Percentiles rank a stretch among this genome's conserved stretches.
phyloP scores from a whole-genome alignment of 2,888 invertebrate species.

The Ypsolopha sequella region DNA sequence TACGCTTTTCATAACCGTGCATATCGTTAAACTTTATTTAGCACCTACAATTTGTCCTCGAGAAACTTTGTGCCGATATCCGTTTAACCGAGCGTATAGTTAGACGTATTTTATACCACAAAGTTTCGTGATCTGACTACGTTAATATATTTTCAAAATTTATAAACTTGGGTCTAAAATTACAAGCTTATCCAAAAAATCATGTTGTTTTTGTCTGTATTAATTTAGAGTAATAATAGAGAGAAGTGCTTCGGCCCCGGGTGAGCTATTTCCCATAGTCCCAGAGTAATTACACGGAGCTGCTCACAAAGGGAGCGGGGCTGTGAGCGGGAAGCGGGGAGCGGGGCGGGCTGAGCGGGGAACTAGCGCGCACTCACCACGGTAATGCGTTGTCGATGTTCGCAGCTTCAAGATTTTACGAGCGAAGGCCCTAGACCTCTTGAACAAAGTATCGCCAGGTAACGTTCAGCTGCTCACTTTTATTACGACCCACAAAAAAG shows the following conservation, averaged over 20 bases:
- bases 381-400: slow-evolving; percentile 30
- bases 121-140: not conserved
- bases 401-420: slow-evolving; percentile 9
- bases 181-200: too few relatives aligned
- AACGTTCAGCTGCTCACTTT: not conserved
- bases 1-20: slow-evolving; percentile 52
- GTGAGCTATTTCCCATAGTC: slow-evolving; percentile 60
- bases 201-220: slow-evolving; percentile 7
- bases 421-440: slow-evolving; percentile 2
- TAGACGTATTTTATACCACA: too few relatives aligned
- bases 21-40: slow-evolving; percentile 62
- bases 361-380: slow-evolving; percentile 11
- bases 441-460: slow-evolving; percentile 1
- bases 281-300: slow-evolving; percentile 59
- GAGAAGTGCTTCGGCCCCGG: slow-evolving; percentile 41
- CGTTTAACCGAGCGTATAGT: not conserved
- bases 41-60: slow-evolving; percentile 56
- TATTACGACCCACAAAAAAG: not conserved
- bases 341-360: slow-evolving; percentile 14
- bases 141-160: not conserved
- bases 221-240: slow-evolving; percentile 42
- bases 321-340: slow-evolving; percentile 24
- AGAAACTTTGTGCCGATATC: slow-evolving; percentile 18
- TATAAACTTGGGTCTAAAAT: too few relatives aligned
- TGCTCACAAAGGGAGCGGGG: slow-evolving; percentile 43